Conservation (phyloP, 2,113 vertebrate genomes). For the Rhabdomys dilectus region DNA sequence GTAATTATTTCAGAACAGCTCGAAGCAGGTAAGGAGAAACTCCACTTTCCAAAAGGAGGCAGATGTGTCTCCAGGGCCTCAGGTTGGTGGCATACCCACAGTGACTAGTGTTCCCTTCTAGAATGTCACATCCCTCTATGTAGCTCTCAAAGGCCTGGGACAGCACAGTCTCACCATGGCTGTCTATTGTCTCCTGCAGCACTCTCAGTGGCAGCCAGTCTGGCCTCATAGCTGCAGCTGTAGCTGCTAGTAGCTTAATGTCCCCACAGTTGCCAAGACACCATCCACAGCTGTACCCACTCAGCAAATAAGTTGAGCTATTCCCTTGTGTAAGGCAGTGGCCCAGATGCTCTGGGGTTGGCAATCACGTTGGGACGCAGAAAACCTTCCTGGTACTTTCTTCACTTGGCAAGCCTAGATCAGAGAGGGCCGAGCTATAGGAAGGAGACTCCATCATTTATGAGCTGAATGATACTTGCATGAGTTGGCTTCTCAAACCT, state of each 20-base stretch:
- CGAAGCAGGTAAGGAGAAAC: background rate
- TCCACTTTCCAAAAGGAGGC: background rate
- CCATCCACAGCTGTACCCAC: conserved; percentile 48
- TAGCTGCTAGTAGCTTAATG: conserved; percentile 26
- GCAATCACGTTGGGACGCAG: background rate
- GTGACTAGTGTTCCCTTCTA: background rate
- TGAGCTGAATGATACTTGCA: background rate
- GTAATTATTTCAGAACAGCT: conserved; percentile 44
- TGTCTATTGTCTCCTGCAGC: background rate
- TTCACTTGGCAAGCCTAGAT: background rate
- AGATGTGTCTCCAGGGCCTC: background rate
- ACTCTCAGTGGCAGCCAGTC: background rate
- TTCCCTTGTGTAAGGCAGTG: background rate
- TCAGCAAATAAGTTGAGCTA: background rate
- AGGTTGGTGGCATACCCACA: background rate
- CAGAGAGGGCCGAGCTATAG: background rate
- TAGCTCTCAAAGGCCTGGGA: background rate
- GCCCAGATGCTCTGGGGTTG: background rate
- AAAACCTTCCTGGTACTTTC: background rate
- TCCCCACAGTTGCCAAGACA: conserved; percentile 9
- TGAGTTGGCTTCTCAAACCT: background rate
- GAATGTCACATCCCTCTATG: background rate
- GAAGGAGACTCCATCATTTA: background rate
- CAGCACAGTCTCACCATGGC: background rate
- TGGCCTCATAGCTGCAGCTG: conserved; percentile 6